These are phyloP conservation scores for Nannoperca obscura DNA, from an alignment of 2,797 vertebrate genomes.

Conservation along the genomic window DNA sequence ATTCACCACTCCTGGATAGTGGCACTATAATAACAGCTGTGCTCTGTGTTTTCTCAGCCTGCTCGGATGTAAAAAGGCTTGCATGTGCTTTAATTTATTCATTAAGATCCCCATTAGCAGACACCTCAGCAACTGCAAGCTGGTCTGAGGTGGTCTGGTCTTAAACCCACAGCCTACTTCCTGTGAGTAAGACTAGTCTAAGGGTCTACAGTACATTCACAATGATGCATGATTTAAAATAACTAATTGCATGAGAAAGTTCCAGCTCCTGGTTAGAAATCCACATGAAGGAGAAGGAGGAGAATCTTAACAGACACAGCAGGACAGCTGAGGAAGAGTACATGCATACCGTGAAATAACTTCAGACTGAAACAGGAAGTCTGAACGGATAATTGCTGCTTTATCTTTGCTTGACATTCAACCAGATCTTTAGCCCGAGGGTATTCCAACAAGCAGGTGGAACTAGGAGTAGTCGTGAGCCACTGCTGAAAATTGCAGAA, in stretches of 20 bases:
- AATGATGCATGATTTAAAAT: conserved; percentile 34
- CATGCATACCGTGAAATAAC: conserved; percentile 36
- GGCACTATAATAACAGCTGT: conserved; percentile 29
- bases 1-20: neutral
- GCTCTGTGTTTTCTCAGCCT: conserved; percentile 21
- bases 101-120: conserved; percentile 30
- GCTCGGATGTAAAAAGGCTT: conserved; percentile 7
- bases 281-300: conserved; percentile 3
- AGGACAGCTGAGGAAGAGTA: neutral
- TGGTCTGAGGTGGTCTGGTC: neutral
- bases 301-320: conserved; percentile 27
- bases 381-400: conserved; percentile 63
- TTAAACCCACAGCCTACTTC: no score
- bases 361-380: conserved; percentile 50
- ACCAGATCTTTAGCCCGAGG: conserved; percentile 60
- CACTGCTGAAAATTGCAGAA: conserved; percentile 36
- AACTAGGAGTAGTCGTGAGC: conserved; percentile 34
- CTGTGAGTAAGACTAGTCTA: no score
- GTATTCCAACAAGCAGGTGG: conserved; percentile 55
- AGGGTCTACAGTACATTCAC: conserved; percentile 14
- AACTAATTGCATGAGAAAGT: conserved; percentile 8
- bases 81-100: conserved; percentile 43
- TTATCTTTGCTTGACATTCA: conserved; percentile 68
- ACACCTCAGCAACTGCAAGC: conserved; percentile 8
- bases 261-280: conserved; percentile 18